These are phyloP conservation scores for Eucidaris tribuloides DNA, from an alignment of 35 echinoderm and acorn worm species.

Conservation along the genomic window DNA sequence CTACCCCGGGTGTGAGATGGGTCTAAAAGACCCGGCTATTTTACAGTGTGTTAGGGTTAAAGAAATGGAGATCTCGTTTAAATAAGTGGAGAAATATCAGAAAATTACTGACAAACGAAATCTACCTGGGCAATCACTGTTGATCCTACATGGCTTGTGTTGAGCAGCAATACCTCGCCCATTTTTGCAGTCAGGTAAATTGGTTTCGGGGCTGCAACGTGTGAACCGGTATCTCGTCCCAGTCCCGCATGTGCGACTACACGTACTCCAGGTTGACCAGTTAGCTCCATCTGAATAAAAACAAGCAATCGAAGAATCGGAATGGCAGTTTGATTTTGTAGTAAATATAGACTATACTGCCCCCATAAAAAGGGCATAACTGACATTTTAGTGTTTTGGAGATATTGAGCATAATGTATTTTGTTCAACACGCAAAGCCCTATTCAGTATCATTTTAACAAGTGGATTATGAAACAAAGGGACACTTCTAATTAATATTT, in stretches of 20 bases:
- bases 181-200: conserved; percentile 40
- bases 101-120: not conserved
- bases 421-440: no score
- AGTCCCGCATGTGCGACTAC: conserved; percentile 62
- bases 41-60: not conserved
- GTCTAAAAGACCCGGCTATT: not conserved
- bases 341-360: no score
- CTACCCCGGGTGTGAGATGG: not conserved
- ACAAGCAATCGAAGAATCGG: no score
- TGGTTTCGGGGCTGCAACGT: conserved; percentile 46
- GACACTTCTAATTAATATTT: no score
- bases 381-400: no score
- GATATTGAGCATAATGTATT: no score
- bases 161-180: conserved; percentile 62
- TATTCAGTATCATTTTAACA: no score
- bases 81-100: not conserved
- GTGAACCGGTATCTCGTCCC: conserved; percentile 68
- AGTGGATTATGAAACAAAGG: no score
- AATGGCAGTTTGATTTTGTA: no score
- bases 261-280: conserved; percentile 83
- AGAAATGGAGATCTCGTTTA: not conserved
- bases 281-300: conserved; percentile 20
- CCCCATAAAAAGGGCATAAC: no score
- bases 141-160: conserved; percentile 34
- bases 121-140: conserved; percentile 59